Evolutionary conservation across 2,888 invertebrate species (phyloP).

Genomic region (Bombylius major): DNA sequence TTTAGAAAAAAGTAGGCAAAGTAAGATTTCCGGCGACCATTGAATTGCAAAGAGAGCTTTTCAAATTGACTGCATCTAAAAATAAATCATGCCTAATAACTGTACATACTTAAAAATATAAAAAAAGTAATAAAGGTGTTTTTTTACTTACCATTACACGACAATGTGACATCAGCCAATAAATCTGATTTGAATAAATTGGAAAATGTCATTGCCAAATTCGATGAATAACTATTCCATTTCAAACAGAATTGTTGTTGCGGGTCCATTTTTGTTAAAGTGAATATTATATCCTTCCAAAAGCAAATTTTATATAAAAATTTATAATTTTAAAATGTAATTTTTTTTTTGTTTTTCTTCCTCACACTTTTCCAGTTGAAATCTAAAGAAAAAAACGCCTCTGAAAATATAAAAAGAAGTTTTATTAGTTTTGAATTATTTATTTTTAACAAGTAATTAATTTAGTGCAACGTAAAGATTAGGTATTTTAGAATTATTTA

Average conservation of each 20-base stretch:
- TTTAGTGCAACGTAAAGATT: no score
- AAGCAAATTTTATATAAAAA: not conserved
- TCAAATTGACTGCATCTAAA: no score
- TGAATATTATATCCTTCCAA: conserved; percentile 32
- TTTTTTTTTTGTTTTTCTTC: not conserved
- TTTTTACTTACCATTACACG: conserved; percentile 71
- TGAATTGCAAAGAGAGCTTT: no score
- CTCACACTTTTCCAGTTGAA: not conserved
- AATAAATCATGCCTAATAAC: no score
- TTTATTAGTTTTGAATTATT: no score
- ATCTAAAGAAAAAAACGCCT: not conserved
- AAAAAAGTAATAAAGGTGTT: not conserved
- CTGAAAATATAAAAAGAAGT: no score
- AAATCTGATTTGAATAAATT: conserved; percentile 88
- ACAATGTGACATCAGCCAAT: conserved; percentile 82
- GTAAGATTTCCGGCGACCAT: no score
- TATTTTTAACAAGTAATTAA: no score
- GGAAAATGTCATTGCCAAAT: conserved; percentile 83
- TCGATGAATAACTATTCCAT: conserved; percentile 92
- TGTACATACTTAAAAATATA: no score
- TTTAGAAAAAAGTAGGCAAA: no score
- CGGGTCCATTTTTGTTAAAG: conserved; percentile 67
- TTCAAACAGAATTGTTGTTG: conserved; percentile 92
- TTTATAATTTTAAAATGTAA: no score
- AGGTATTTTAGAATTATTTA: no score